phyloP scores from a whole-genome alignment of 2,113 vertebrate genomes.

The Vombatus ursinus region DNA sequence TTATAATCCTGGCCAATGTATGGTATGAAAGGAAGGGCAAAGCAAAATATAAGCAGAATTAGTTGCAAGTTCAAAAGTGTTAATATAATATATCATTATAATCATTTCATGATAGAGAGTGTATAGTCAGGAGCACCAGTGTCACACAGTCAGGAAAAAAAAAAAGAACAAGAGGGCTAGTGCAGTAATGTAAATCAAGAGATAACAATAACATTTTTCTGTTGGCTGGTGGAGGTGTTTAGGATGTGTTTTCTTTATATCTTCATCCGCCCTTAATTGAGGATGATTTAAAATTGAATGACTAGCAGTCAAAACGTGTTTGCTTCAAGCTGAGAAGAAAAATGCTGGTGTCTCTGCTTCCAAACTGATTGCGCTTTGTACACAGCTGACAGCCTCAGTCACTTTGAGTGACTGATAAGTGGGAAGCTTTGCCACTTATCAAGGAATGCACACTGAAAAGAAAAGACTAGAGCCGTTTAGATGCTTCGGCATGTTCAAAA shows the following conservation, averaged over 20 bases:
- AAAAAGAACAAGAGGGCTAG: slow-evolving; percentile 49
- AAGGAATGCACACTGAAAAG: slow-evolving; percentile 84
- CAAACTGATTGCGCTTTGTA: slow-evolving; percentile 88
- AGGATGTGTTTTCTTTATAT: slow-evolving; percentile 90
- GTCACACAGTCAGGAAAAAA: slow-evolving; percentile 59
- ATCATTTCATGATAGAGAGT: slow-evolving; percentile 62
- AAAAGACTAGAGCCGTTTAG: slow-evolving; percentile 83
- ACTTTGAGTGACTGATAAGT: slow-evolving; percentile 91
- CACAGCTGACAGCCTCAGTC: slow-evolving; percentile 89
- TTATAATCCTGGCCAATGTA: neutral
- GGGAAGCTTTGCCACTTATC: slow-evolving; percentile 87
- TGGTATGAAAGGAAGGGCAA: neutral
- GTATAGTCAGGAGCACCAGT: slow-evolving; percentile 58
- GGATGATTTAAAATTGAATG: slow-evolving; percentile 91
- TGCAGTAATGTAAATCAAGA: slow-evolving; percentile 77
- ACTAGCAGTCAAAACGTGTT: slow-evolving; percentile 91
- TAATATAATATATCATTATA: slow-evolving; percentile 23
- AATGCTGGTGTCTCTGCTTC: slow-evolving; percentile 88
- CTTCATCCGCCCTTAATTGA: slow-evolving; percentile 89
- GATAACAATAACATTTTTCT: slow-evolving; percentile 85
- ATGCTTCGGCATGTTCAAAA: slow-evolving; percentile 88
- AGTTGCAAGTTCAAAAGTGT: slow-evolving; percentile 21
- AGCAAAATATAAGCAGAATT: slow-evolving; percentile 21
- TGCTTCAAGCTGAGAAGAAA: slow-evolving; percentile 90
- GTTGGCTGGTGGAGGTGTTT: slow-evolving; percentile 85